These are phyloP conservation scores for Xestoiulus laeticollis DNA, from an alignment of 2,888 invertebrate genomes.

Conservation along the genomic window DNA sequence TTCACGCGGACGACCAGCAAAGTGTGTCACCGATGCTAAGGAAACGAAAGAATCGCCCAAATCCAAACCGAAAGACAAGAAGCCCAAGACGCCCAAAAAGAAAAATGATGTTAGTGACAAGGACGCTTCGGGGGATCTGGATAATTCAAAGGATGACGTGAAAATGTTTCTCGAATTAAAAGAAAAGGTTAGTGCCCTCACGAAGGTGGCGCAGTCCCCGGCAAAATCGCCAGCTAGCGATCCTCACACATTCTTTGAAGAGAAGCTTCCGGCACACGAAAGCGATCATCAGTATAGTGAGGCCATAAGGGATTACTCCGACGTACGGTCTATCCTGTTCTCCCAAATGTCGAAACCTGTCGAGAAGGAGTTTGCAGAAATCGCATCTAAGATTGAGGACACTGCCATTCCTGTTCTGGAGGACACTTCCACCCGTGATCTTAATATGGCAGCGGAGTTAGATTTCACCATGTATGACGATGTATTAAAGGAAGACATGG, in stretches of 20 bases:
- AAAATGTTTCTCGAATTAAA: neutral
- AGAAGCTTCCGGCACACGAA: neutral
- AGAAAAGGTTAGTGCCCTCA: neutral
- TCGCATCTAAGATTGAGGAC: conserved; percentile 12
- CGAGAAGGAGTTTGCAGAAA: neutral
- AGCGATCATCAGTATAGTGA: conserved; percentile 46
- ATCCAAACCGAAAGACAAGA: conserved; percentile 23
- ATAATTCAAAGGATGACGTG: neutral
- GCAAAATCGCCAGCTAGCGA: neutral
- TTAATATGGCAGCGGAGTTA: neutral
- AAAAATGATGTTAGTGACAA: neutral
- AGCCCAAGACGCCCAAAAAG: conserved; percentile 3
- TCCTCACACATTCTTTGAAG: neutral
- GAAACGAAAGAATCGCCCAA: neutral
- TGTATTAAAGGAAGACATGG: conserved; percentile 19
- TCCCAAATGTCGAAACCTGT: neutral
- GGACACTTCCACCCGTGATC: conserved; percentile 17
- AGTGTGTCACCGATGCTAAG: neutral
- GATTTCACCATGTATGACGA: conserved; percentile 5
- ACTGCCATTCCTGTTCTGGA: neutral
- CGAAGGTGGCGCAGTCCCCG: neutral
- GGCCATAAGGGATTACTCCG: neutral
- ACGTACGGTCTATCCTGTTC: neutral
- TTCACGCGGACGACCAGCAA: neutral
- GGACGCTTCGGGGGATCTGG: neutral